These are phyloP conservation scores for Cephalopterus ornatus DNA, from an alignment of 2,113 vertebrate genomes.

Conservation along the genomic window DNA sequence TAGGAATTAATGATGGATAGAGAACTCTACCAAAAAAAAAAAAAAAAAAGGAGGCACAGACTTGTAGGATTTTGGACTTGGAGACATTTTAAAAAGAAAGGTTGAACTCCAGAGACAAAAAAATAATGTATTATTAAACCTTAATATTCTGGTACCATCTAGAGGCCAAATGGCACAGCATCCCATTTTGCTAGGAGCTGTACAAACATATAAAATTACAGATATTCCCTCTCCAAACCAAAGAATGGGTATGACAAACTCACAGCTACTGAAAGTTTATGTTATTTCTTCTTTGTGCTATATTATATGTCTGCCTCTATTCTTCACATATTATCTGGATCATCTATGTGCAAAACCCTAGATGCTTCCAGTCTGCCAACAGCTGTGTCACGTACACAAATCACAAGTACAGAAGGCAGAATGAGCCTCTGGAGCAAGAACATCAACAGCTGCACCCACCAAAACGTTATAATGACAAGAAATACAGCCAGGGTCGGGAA, in stretches of 20 bases:
- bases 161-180: constrained; percentile 46
- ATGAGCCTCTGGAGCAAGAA: neutral
- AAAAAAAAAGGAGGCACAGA: neutral
- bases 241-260: neutral
- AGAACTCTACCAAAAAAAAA: neutral
- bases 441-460: neutral
- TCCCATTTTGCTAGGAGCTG: neutral
- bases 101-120: neutral
- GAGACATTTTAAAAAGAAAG: neutral
- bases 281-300: neutral
- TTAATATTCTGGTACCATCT: constrained; percentile 57
- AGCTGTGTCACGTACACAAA: neutral
- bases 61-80: neutral
- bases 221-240: neutral
- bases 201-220: neutral
- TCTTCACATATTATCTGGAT: neutral
- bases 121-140: neutral
- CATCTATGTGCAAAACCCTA: neutral
- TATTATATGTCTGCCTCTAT: neutral
- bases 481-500: neutral
- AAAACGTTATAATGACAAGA: neutral
- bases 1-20: neutral
- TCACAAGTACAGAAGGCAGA: neutral
- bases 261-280: neutral
- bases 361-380: neutral